Base-by-base conservation (phyloP, 2,113 vertebrate genomes). In the Saguinus midas region DNA sequence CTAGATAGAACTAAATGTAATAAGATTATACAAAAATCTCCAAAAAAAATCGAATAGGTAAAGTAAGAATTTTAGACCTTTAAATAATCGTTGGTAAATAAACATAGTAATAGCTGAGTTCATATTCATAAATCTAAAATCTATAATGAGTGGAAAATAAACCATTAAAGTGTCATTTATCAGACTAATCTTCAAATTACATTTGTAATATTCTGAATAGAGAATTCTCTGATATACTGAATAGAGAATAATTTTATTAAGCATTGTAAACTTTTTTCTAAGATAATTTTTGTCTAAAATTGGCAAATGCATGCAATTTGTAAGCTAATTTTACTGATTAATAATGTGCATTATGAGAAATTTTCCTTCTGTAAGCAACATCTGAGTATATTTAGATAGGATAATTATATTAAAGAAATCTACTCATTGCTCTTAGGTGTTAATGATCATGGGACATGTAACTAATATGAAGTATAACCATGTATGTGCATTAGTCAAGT, bases 321-420 rank as follows among this genome's bases (percentile, higher is more conserved):
- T 86, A 52, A 66, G 57, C 27, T 93, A 87, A 80, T 92, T 90
- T 90, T 79, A 66, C 32, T 90, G 81, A 90, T 84, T 96, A 94
- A 90, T 96, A 92, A 70, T 95, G 20, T 35, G 12, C 75, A 86
- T 82, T 92, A 61, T 32, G 48, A 86, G 5, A 10, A 43, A 64
- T 92, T 92, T 75, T 16, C 18, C n/a, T 96, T 94, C 35, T 96
- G 20, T 57, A 83, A 92, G 58, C 43, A 81, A 57, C n/a, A 66
- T 78, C 29, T 79, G 45, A 32, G 18, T 78, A 61, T 10, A 90
- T 72, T 96, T 68, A 94, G 82, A 55, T 72, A 90, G 76, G 6
- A 61, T 89, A 89, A 82, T 91, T 80, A 57, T 61, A 68, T 27
- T 89, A 78, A 95, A 90, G 37, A 83, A 89, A 76, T 87, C 11